Evolutionary conservation across 2,113 vertebrate species (phyloP).

Genomic region (Seriola rivoliana): DNA sequence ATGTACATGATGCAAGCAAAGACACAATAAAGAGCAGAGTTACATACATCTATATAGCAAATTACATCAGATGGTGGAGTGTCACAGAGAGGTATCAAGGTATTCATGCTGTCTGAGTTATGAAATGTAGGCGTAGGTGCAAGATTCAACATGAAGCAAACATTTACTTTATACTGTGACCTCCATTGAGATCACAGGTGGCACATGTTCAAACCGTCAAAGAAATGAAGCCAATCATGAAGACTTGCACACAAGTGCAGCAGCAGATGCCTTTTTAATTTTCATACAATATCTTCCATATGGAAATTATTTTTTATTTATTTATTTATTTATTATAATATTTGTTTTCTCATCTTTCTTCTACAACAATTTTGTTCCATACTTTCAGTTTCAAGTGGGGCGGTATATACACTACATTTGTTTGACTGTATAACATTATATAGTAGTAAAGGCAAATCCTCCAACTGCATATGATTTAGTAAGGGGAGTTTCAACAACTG

Average conservation of each 20-base stretch:
- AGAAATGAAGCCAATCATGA: background rate
- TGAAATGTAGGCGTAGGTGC: background rate
- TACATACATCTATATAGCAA: conserved; percentile 21
- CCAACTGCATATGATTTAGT: background rate
- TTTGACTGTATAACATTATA: background rate
- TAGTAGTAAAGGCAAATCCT: conserved; percentile 8
- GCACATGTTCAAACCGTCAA: background rate
- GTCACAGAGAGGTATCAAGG: background rate
- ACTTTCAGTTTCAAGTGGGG: background rate
- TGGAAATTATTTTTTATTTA: no score
- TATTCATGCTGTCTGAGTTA: background rate
- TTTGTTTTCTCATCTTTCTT: no score
- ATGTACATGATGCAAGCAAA: conserved; percentile 11
- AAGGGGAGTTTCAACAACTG: background rate
- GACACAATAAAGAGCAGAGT: conserved; percentile 6
- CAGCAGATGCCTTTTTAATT: no score
- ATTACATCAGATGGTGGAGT: conserved; percentile 1
- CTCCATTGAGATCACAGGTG: no score
- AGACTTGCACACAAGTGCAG: no score
- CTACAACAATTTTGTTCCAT: no score
- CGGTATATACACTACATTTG: background rate
- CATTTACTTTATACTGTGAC: background rate
- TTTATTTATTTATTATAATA: no score
- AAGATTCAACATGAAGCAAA: background rate
- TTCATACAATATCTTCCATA: no score